phyloP scores from a whole-genome alignment of 2,113 vertebrate genomes.

The Puma concolor region DNA sequence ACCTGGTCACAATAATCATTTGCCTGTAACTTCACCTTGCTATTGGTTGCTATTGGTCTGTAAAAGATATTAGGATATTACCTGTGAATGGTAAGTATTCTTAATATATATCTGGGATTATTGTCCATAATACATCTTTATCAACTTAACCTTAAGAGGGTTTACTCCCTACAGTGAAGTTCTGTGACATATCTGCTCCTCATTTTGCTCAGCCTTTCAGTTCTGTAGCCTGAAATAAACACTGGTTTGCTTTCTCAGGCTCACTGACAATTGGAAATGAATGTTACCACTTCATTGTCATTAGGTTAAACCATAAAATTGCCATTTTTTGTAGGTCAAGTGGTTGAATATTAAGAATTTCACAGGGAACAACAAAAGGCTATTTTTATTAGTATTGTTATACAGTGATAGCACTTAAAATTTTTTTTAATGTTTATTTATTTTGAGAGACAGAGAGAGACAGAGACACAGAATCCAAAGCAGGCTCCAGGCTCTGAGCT shows the following conservation, averaged over 20 bases:
- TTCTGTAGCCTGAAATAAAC: not conserved
- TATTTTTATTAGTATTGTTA: not conserved
- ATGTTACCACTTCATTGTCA: not conserved
- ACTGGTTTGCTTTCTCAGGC: not conserved
- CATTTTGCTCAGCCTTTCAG: not conserved
- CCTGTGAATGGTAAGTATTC: not conserved
- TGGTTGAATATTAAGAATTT: constrained; percentile 7
- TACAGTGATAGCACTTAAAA: not conserved
- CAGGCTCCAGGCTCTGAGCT: not conserved
- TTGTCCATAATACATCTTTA: not conserved
- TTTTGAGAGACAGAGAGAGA: not conserved
- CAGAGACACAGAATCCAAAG: not conserved
- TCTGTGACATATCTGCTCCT: not conserved
- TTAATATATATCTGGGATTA: not conserved
- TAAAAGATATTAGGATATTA: not conserved
- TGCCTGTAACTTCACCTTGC: not conserved
- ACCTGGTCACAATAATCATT: not conserved
- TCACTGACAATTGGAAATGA: not conserved
- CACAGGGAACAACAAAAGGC: not conserved
- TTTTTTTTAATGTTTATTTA: not conserved
- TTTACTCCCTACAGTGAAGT: not conserved
- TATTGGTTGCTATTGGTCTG: not conserved
- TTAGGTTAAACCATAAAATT: not conserved
- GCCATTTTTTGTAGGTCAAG: not conserved
- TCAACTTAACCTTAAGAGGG: not conserved